Evolutionary conservation across 2,113 vertebrate genomes (phyloP).

Genomic region (Siphamia tubifer): DNA sequence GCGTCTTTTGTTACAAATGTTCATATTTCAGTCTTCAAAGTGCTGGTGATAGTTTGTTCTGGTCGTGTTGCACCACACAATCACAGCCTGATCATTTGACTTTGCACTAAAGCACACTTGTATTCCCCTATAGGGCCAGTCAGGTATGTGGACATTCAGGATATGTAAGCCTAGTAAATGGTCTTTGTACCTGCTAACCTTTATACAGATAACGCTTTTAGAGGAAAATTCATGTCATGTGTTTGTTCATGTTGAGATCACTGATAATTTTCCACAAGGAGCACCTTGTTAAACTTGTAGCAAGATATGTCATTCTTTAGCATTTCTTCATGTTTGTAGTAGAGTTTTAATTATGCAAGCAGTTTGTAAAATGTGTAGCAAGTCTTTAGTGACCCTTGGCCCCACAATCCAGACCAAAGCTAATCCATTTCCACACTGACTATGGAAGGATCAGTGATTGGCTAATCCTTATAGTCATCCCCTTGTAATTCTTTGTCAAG

Average conservation of each 20-base stretch:
- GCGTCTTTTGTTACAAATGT: too few species aligned
- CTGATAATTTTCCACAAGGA: not conserved
- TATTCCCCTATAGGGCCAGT: not conserved
- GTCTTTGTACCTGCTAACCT: slow-evolving; percentile 6
- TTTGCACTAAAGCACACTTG: slow-evolving; percentile 17
- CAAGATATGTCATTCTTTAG: not conserved
- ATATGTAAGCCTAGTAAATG: not conserved
- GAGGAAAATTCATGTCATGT: not conserved
- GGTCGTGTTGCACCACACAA: not conserved
- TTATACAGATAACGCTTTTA: not conserved
- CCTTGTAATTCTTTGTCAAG: not conserved
- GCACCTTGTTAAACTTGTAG: not conserved
- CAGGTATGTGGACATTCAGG: slow-evolving; percentile 6
- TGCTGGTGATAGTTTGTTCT: not conserved
- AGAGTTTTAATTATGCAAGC: slow-evolving; percentile 13
- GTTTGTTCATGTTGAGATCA: not conserved
- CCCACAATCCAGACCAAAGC: not conserved
- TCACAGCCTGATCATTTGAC: not conserved
- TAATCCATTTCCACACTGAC: slow-evolving; percentile 8
- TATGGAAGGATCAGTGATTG: not conserved
- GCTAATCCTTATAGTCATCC: not conserved
- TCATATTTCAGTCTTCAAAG: too few species aligned
- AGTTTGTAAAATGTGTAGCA: not conserved
- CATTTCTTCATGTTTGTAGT: not conserved
- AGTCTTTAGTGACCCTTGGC: slow-evolving; percentile 16